Evolutionary conservation across 2,797 vertebrate species (phyloP), one percentile per base, ranked within the genome.

Genomic region (Siniperca scherzeri): DNA sequence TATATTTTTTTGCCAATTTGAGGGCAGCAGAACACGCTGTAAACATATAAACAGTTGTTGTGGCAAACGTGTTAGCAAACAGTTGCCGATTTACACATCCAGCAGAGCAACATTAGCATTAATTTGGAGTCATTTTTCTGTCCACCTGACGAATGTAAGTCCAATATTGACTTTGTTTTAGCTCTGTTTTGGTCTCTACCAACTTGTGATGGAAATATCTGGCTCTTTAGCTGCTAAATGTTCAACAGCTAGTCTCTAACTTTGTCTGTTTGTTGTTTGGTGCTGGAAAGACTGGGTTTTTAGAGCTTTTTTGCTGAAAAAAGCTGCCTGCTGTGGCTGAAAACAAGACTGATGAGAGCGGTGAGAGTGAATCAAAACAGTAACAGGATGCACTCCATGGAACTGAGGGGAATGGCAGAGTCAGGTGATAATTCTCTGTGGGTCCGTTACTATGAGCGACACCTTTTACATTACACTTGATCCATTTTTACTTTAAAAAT

Each of bases 181-280:
- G 36, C 38, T 25, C 12, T 11, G 11, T 64, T 84, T 81, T 60
- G 46, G 21, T 61, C 38, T 25, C 30, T 17, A 13, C 21, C 46
- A 46, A 57, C 21, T 46, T n/a, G 38, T 25, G 14, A 56, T 30
- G 30, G 62, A 77, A 77, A 55, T 61, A 25, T 33, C 6, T 7
- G 25, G 2, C 48, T 42, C 19, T 36, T 62, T 13, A 48, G 25
- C 38, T 38, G 10, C 6, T 30, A n/a, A 82, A 55, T 55, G 4
- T 57, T 46, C 22, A 64, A 42, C 8, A 69, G 55, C 56, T 36
- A 42, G 27, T 55, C 62, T 55, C 66, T 57, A 57, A 57, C n/a
- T 21, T 50, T 13, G 40, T 42, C 40, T 12, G 44, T 46, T 40
- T 36, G 38, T 42, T 74, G 38, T 22, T 70, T 70, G 52, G 3